Base-by-base conservation (phyloP, 2,113 vertebrate genomes). In the Pterocles gutturalis region DNA sequence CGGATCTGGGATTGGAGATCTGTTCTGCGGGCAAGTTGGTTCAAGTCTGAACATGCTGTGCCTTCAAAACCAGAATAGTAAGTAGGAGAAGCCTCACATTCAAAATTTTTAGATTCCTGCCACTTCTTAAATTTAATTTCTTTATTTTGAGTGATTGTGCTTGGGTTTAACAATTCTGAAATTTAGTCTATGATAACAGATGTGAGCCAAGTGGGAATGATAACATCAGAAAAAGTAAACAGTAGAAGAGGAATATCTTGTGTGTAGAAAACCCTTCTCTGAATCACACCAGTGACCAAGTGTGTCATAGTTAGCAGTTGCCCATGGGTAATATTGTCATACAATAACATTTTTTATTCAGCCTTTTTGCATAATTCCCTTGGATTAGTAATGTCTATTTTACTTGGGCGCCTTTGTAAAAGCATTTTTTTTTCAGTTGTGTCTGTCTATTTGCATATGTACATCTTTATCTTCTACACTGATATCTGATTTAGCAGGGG, bases 61-160 rank as follows among this genome's bases (percentile, higher is more conserved):
- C 69, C 51, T 73, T 94, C 65, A 31, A 54, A 75, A 58, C 10
- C 9, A 10, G 45, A 87, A 21, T 17, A 51, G 11, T 16, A 57
- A 54, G 8, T 54, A 48, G 34, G 53, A 70, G 71, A 28, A 78
- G 13, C 43, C 20, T 91, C 41, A 46, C 55, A 9, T 53, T 73
- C 46, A 48, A 45, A 70, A 55, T 54, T 36, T 75, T 48, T 33
- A 66, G 45, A 75, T 13, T 57, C 14, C 21, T 29, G 33, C 8
- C 0, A 10, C 66, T 72, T 41, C 6, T 0, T 2, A 75, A 64
- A 36, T 26, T 8, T 13, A 3, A 26, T 65, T 49, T 58, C 13
- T 77, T 84, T 71, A 12, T 84, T 79, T 66, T 34, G 13, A 22
- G 15, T 61, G 62, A 18, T 49, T 81, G 5, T 43, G 25, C 26